Evolutionary conservation across 2,113 vertebrate genomes (phyloP).

Genomic region (Candoia aspera): DNA sequence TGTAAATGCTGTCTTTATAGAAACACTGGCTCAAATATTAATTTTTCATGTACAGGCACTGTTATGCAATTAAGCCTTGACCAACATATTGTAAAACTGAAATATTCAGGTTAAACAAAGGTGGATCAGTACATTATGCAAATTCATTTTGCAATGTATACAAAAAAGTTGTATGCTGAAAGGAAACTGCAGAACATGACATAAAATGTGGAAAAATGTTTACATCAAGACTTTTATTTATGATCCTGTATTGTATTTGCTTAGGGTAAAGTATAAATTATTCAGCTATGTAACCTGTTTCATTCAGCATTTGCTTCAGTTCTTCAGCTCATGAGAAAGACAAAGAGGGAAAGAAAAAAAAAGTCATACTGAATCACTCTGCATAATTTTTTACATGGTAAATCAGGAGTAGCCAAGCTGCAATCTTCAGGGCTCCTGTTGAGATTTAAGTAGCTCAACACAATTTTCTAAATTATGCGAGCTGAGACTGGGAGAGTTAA

Average conservation of each 20-base stretch:
- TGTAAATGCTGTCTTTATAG: neutral
- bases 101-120: neutral
- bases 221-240: neutral
- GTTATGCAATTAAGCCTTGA: neutral
- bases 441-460: neutral
- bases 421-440: neutral
- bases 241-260: neutral
- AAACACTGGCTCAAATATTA: neutral
- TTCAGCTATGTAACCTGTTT: neutral
- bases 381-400: neutral
- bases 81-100: neutral
- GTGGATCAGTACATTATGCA: neutral
- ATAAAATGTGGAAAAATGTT: neutral
- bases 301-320: neutral
- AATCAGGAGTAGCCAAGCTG: neutral
- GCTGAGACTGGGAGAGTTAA: neutral
- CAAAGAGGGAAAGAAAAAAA: neutral
- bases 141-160: neutral
- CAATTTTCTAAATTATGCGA: neutral
- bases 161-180: neutral
- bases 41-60: neutral
- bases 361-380: neutral
- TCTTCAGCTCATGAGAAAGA: neutral
- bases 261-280: neutral
- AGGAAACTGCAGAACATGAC: neutral